phyloP scores from a whole-genome alignment of 2,797 vertebrate genomes.

The Amblyopsis hoosieri region DNA sequence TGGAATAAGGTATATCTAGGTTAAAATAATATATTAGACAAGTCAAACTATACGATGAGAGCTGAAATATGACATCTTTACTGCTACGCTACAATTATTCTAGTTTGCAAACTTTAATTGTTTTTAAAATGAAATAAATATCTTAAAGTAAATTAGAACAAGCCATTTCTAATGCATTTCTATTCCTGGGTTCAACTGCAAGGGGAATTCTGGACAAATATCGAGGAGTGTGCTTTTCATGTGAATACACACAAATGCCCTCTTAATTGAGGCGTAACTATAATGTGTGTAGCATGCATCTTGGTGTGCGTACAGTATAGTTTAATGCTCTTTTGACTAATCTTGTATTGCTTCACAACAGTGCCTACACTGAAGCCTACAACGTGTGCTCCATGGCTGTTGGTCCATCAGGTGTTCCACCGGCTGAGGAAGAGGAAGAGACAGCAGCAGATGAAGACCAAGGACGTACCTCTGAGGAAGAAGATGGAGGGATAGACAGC shows the following conservation, averaged over 20 bases:
- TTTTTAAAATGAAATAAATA: too few species aligned
- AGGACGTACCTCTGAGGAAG: conserved; percentile 86
- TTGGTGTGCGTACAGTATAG: background rate
- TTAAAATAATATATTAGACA: background rate
- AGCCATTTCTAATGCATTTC: too few species aligned
- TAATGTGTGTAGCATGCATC: too few species aligned
- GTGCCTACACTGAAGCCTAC: conserved; percentile 91
- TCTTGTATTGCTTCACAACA: conserved; percentile 44
- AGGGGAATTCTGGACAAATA: too few species aligned
- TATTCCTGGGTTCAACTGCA: too few species aligned
- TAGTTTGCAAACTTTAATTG: too few species aligned
- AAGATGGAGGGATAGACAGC: conserved; percentile 72
- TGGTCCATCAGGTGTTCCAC: conserved; percentile 31
- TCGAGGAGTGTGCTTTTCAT: too few species aligned
- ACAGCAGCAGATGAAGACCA: conserved; percentile 81
- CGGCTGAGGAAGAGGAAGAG: conserved; percentile 12
- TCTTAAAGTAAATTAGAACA: too few species aligned
- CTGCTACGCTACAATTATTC: too few species aligned
- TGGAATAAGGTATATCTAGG: background rate
- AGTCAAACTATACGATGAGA: conserved; percentile 7
- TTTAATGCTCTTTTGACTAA: background rate
- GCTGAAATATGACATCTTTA: background rate
- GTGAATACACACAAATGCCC: too few species aligned
- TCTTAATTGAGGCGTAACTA: too few species aligned
- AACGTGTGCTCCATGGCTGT: conserved; percentile 80